A percentile compares a stretch with the other conserved stretches of the same genome.
Evolutionary conservation across 2,888 invertebrate species (phyloP).

Genomic region (Polyommatus icarus): DNA sequence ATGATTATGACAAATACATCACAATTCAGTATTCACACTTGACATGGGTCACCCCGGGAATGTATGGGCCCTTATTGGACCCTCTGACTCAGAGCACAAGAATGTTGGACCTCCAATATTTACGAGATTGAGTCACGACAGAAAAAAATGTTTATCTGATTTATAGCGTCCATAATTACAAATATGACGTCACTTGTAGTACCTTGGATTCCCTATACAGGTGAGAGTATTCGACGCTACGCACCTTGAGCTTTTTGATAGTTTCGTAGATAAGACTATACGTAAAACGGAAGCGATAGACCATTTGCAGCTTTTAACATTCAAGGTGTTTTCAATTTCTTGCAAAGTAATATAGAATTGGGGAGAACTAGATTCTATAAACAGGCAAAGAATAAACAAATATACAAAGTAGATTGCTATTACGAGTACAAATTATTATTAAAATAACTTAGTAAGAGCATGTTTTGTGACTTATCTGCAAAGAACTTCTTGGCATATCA

Average conservation of each 20-base stretch:
- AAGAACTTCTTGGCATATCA: neutral
- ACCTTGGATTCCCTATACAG: neutral
- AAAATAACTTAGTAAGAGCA: neutral
- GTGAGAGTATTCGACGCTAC: neutral
- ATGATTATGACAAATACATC: constrained; percentile 10
- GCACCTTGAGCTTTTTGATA: neutral
- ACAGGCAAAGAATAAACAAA: too few relatives aligned
- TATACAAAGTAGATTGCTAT: too few relatives aligned
- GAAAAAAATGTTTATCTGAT: constrained; percentile 9
- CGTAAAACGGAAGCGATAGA: constrained; percentile 8
- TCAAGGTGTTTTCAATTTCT: neutral
- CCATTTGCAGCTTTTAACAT: neutral
- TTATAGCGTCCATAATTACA: neutral
- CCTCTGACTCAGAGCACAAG: constrained; percentile 62
- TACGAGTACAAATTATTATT: neutral
- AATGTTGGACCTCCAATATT: constrained; percentile 60
- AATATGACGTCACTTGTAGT: constrained; percentile 5
- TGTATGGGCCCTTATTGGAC: constrained; percentile 38
- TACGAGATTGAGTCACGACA: constrained; percentile 20
- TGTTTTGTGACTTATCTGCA: neutral
- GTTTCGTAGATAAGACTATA: neutral
- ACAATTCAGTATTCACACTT: too few relatives aligned
- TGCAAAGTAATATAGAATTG: neutral
- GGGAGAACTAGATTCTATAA: neutral
- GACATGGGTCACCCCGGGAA: constrained; percentile 37